Base-by-base conservation (phyloP, 2,888 invertebrate species). In the Tachina fera region DNA sequence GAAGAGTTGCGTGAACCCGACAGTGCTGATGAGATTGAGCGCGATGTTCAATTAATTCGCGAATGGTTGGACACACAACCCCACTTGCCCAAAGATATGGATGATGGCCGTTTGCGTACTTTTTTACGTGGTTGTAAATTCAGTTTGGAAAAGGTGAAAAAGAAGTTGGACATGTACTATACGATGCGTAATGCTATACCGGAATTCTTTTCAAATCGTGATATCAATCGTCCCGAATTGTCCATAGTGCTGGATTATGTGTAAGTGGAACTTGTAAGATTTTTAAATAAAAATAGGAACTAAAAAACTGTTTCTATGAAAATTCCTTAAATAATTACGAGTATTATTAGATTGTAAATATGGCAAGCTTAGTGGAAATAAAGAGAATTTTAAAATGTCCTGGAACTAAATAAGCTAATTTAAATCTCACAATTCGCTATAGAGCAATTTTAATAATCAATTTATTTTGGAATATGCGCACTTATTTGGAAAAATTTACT, bases 61-160 rank as follows among this genome's bases (percentile, higher is more conserved):
- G 95, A 95, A 90, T 96, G 96, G 96, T 91, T 96, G 81, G 92
- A 93, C 65, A 95, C 95, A 88, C 95, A 96, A 89, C 94, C 95
- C 0, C 94, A 95, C 92, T 91, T 96, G 77, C 96, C 96, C 8
- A 94, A 95, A 88, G 94, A 95, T 88, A 94, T 96, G 93, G 95
- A 97, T 93, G 97, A 97, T 92, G 94, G 94, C 88, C 95, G 96
- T 81, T 93, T 97, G 87, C 95, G 96, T 94, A 96, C 96, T 77
- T 97, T 97, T 93, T 94, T 97, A 86, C 95, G 97, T 14, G 97
- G 97, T 41, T 96, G 96, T 93, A 97, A 97, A 93, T 97, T 97
- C 93, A 97, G 97, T 75, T 91, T 97, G 91, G 97, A 97, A 93
- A 96, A 96, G 93, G 95, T 96, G 92, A 97, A 97, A 93, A 95